Evolutionary conservation across 2,888 invertebrate genomes (phyloP), one percentile per base, ranked within the genome.

Genomic region (Dynastes hyllus): DNA sequence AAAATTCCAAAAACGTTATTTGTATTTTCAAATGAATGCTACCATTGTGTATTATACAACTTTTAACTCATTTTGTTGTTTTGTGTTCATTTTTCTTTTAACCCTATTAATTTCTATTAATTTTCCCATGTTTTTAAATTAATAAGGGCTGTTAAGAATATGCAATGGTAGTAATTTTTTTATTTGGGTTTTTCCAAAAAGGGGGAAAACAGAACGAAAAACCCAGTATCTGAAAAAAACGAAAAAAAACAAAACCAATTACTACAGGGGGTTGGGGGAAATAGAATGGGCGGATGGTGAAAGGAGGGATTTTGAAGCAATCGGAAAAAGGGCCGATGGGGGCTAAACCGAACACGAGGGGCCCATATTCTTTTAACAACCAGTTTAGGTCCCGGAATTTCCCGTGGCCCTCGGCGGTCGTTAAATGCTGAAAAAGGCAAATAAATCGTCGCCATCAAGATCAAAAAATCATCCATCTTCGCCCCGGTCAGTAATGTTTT

Each of bases 391-490:
- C 87, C 92, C 99, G 90, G 99, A 99, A 92, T 99, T 99, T 91
- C 93, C 85, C 95, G 99, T 85, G 99, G 99, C 99, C 84, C 99
- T 99, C 91, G 99, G 99, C 97, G 93, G 99, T 99, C 88, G 99
- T 99, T 88, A 99, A 99, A 92, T 99, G 99, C 91, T 99, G 99
- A 99, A 91, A 98, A 99, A 89, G 99, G 99, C 89, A 99, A 99
- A 98, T 89, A 99, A 91, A 99, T 99, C 88, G 99, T 99, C 87
- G 99, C 99, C 88, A 99, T 99, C 90, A 99, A 99, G 92, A 99
- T 99, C 99, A 80, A 99, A 99, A 92, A 99, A 99, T 92, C 99
- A 99, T 91, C 99, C 99, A 84, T 99, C 98, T 86, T 99, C 92
- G 99, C 99, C 84, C 99, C 99, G 92, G 88, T 88, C 81, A 82